Conservation (phyloP, 30 jellyfish, hydroid and myxozoan species). For the Euphysa ruthae region DNA sequence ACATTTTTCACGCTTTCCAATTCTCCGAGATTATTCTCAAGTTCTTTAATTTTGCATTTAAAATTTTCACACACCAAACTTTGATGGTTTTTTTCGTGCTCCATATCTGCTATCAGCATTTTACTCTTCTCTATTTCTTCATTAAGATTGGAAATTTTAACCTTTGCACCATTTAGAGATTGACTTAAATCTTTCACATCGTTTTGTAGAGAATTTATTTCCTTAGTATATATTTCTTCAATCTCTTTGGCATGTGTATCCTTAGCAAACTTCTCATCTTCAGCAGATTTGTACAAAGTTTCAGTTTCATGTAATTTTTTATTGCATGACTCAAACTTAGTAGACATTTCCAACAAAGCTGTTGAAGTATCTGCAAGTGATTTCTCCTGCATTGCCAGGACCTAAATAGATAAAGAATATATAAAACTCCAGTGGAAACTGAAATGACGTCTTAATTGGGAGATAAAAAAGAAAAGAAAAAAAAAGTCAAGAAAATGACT, state of each 20-base stretch:
- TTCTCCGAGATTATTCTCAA: background rate
- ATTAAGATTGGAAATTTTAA: background rate
- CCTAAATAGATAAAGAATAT: no score
- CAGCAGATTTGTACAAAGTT: background rate
- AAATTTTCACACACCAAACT: background rate
- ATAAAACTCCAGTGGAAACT: no score
- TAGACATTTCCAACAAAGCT: background rate
- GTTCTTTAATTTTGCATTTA: background rate
- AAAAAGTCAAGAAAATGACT: no score
- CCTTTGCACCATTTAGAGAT: background rate
- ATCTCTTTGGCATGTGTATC: slow-evolving; percentile 17
- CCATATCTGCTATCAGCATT: background rate
- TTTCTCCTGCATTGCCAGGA: no score
- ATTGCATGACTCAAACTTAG: background rate
- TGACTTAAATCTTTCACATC: background rate
- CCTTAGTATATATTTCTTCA: slow-evolving; percentile 14
- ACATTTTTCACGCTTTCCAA: background rate
- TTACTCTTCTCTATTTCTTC: background rate
- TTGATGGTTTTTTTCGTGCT: background rate
- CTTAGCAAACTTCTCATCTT: background rate
- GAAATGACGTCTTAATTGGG: no score
- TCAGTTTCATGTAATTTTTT: background rate
- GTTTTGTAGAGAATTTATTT: slow-evolving; percentile 15
- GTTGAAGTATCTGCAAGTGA: background rate
- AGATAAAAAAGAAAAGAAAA: no score